These are phyloP conservation scores for Cordilura impudica DNA, from an alignment of 2,888 invertebrate genomes.

Conservation along the genomic window DNA sequence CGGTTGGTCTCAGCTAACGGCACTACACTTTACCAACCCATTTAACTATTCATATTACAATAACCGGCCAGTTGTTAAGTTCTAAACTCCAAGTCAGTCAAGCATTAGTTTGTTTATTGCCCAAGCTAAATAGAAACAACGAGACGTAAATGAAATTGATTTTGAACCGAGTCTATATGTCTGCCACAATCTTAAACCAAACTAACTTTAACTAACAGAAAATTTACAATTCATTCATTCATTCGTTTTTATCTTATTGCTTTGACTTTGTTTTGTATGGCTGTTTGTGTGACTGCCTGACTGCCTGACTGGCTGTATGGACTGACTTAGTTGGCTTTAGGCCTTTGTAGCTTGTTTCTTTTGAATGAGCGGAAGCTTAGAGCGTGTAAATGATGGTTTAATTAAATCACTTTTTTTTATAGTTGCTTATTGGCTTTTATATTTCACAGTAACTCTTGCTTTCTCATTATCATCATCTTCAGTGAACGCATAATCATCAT, in stretches of 20 bases:
- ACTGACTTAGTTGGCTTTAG: conserved; percentile 24
- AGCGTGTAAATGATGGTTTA: conserved; percentile 63
- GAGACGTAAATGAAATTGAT: conserved; percentile 40
- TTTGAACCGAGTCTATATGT: conserved; percentile 40
- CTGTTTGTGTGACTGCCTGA: background rate
- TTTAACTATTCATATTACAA: background rate
- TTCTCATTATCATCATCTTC: conserved; percentile 1
- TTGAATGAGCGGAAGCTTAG: conserved; percentile 44
- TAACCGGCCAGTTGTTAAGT: background rate
- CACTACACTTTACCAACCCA: background rate
- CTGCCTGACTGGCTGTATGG: background rate
- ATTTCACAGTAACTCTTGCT: conserved; percentile 11
- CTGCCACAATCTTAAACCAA: conserved; percentile 13
- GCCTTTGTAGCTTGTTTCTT: background rate
- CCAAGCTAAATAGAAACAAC: conserved; percentile 27
- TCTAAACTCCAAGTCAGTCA: background rate
- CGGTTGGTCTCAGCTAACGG: too few relatives aligned
- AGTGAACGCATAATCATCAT: background rate
- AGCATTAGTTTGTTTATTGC: conserved; percentile 10
- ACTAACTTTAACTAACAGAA: background rate
- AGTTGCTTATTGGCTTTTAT: conserved; percentile 36
- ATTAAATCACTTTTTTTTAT: conserved; percentile 58
- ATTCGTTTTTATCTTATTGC: conserved; percentile 5
- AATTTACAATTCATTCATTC: conserved; percentile 25
- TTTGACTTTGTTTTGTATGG: conserved; percentile 14